Evolutionary conservation across 2,888 invertebrate genomes (phyloP), one percentile per base, ranked within the genome.

Genomic region (Hypselothyrea guttata): DNA sequence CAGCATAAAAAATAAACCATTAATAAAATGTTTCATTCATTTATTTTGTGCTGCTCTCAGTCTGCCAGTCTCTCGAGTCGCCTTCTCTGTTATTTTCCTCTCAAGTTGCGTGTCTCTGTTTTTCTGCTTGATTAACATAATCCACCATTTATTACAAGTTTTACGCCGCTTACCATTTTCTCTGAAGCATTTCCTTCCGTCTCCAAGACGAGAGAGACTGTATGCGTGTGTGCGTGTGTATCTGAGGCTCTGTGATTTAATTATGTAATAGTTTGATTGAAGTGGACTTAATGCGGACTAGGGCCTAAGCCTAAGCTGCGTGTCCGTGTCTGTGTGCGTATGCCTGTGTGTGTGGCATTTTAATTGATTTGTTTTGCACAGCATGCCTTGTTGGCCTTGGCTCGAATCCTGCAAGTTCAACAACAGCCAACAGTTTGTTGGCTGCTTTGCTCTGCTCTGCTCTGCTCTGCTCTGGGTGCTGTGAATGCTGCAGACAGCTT

Each of bases 61-160:
- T n/a, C 33, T 12, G 4, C 30, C 45, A 48, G 27, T 60, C 16
- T 41, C 18, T 13, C n/a, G n/a, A 1, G n/a, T 7, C n/a, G 1
- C 18, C 4, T 8, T 41, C 27, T 34, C 27, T 12, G 16, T 35
- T n/a, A 37, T 28, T 54, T 40, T n/a, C 15, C 34, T 45, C 48
- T 56, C 40, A 41, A 54, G 77, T 60, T 61, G 82, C 75, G 63
- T 79, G 69, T 65, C 69, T 75, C 49, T 67, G 73, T 66, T 72
- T 78, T 84, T 82, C 74, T 74, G 82, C 84, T 84, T 84, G 83
- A 82, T 82, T 82, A 82, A 84, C 82, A 82, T 82, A 82, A 82
- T 79, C 82, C 77, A 71, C 79, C 84, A 76, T 84, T 82, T 84
- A 82, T 84, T 79, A 82, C 64, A 73, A 79, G 65, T 68, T 67